A percentile compares a stretch with the other conserved stretches of the same genome.
These are phyloP conservation scores for Parotia lawesii DNA, from an alignment of 2,113 vertebrate species.

Conservation along the genomic window DNA sequence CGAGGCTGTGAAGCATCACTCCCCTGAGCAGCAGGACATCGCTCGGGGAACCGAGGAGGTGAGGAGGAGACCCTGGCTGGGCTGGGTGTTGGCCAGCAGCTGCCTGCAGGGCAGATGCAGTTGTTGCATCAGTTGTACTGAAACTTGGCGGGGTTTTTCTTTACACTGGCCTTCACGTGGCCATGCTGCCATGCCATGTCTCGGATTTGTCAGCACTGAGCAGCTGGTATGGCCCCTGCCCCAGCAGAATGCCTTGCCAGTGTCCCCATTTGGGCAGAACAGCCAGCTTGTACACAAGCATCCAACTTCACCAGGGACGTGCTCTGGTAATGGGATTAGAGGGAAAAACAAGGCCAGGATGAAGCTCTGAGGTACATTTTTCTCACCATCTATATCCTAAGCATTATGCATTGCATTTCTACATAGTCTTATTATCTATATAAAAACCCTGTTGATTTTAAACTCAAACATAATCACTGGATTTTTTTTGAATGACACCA, in stretches of 20 bases:
- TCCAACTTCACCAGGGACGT: fast-evolving
- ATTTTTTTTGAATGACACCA: neutral
- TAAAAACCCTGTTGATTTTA: neutral
- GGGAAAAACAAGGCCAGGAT: neutral
- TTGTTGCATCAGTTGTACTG: neutral
- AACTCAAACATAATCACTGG: neutral
- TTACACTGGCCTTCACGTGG: fast-evolving
- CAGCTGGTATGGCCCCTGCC: neutral
- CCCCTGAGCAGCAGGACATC: neutral
- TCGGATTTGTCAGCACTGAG: neutral
- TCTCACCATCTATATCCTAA: neutral
- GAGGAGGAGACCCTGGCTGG: fast-evolving
- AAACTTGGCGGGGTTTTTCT: neutral
- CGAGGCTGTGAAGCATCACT: fast-evolving
- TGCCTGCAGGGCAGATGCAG: neutral
- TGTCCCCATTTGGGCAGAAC: neutral
- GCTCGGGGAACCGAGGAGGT: fast-evolving
- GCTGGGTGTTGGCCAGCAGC: neutral
- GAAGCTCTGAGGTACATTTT: neutral
- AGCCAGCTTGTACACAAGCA: neutral
- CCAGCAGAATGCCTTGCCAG: fast-evolving
- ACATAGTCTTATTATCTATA: neutral
- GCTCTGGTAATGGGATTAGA: neutral
- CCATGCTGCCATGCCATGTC: fast-evolving
- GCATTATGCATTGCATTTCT: neutral